Evolutionary conservation across 2,113 vertebrate species (phyloP).

Genomic region (Ctenodactylus gundi): DNA sequence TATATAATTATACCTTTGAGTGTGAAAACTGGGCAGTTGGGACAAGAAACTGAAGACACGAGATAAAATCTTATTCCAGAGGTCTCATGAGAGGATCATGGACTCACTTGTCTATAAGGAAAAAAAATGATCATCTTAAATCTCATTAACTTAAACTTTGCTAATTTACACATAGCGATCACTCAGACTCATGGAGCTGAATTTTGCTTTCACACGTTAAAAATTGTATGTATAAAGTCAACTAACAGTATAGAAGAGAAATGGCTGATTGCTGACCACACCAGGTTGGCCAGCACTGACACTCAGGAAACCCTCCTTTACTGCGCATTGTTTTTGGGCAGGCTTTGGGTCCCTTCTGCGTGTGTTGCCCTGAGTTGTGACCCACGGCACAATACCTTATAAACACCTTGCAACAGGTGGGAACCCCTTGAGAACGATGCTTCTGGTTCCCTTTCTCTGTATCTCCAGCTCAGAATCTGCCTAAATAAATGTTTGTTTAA

Average conservation of each 20-base stretch:
- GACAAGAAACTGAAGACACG: background rate
- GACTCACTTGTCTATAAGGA: constrained; percentile 5
- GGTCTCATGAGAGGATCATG: background rate
- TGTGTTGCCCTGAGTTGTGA: background rate
- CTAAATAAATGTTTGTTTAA: constrained; percentile 58
- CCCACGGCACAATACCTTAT: background rate
- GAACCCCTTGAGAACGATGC: background rate
- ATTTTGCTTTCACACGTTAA: constrained; percentile 36
- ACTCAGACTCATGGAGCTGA: constrained; percentile 19
- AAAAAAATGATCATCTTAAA: constrained; percentile 43
- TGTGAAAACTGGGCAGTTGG: background rate
- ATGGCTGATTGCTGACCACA: background rate
- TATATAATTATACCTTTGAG: constrained; percentile 1
- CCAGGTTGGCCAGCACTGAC: background rate
- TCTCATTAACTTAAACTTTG: constrained; percentile 48
- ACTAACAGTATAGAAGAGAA: constrained; percentile 24
- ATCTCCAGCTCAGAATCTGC: background rate
- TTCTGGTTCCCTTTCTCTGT: background rate
- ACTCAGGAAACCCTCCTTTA: background rate
- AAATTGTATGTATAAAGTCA: constrained; percentile 38
- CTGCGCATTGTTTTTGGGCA: background rate
- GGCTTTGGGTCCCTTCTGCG: background rate
- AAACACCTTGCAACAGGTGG: background rate
- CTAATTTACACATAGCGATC: constrained; percentile 58
- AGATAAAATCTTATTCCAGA: constrained; percentile 22